phyloP scores from a whole-genome alignment of 1,140 invertebrate species.

The Acarapis woodi region DNA sequence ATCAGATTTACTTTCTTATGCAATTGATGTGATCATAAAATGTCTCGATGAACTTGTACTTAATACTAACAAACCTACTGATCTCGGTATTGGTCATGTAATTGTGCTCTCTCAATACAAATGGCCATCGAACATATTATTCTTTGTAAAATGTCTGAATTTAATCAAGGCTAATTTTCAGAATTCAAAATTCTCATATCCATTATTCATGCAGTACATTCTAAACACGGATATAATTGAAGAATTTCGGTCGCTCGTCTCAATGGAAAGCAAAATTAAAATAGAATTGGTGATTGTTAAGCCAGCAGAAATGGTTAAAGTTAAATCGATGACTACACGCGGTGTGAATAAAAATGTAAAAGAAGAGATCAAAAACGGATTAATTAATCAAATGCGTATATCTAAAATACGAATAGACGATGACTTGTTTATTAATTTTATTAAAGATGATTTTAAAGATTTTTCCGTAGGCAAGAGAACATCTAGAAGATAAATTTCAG shows the following conservation, averaged over 20 bases:
- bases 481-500: no score
- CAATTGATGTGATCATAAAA: slow-evolving; percentile 4
- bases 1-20: slow-evolving; percentile 3
- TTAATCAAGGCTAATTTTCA: slow-evolving; percentile 2
- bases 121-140: slow-evolving; percentile 6
- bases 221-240: slow-evolving; percentile 28
- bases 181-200: slow-evolving; percentile 11
- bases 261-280: background rate
- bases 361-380: slow-evolving; percentile 2
- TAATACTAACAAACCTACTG: slow-evolving; percentile 1
- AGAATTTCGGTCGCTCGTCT: slow-evolving; percentile 11
- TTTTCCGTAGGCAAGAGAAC: no score
- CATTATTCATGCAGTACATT: slow-evolving; percentile 10
- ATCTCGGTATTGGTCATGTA: slow-evolving; percentile 7
- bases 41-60: slow-evolving; percentile 5
- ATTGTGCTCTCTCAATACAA: slow-evolving; percentile 9
- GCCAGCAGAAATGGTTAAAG: background rate
- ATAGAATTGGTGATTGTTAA: slow-evolving; percentile 14
- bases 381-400: slow-evolving; percentile 1
- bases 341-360: slow-evolving; percentile 3
- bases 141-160: slow-evolving; percentile 2
- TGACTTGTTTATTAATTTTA: slow-evolving; percentile 2
- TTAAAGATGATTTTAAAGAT: background rate
- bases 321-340: slow-evolving; percentile 1
- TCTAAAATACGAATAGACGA: background rate